Evolutionary conservation across 1,140 invertebrate species (phyloP).

Genomic region (Drosophila bocki): DNA sequence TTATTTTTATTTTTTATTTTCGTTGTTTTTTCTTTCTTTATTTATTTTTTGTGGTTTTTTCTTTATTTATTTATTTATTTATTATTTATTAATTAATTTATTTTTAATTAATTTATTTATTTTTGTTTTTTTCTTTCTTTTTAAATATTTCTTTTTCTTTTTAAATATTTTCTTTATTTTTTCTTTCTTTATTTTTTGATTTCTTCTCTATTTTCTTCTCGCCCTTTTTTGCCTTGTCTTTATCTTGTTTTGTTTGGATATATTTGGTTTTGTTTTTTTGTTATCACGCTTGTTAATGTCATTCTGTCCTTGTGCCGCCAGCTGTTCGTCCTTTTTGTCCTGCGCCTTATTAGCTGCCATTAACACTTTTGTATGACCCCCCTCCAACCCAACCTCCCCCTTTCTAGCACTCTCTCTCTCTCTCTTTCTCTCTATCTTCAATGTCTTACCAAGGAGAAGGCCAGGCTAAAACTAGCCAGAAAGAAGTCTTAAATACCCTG

Average conservation of each 20-base stretch:
- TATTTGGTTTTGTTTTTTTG: constrained; percentile 41
- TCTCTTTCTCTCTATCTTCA: background rate
- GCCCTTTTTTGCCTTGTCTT: constrained; percentile 31
- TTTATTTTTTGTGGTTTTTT: no score
- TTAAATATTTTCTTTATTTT: constrained; percentile 4
- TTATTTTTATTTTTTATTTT: no score
- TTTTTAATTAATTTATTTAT: no score
- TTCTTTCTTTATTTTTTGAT: constrained; percentile 4
- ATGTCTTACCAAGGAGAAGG: background rate
- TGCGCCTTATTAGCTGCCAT: constrained; percentile 75
- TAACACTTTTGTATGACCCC: constrained; percentile 68
- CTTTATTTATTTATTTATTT: no score
- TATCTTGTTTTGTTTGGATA: constrained; percentile 10
- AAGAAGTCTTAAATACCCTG: background rate
- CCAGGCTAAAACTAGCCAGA: background rate
- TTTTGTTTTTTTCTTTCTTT: background rate
- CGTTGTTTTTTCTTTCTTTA: no score
- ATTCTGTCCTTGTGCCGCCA: constrained; percentile 43
- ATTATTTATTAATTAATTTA: no score
- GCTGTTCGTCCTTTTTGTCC: constrained; percentile 54
- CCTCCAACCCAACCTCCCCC: background rate
- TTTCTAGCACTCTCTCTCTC: no score
- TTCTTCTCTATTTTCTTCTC: constrained; percentile 14
- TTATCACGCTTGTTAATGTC: constrained; percentile 79
- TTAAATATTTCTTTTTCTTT: constrained; percentile 13